Conservation (phyloP, 1,140 invertebrate genomes). For the Homarus americanus region DNA sequence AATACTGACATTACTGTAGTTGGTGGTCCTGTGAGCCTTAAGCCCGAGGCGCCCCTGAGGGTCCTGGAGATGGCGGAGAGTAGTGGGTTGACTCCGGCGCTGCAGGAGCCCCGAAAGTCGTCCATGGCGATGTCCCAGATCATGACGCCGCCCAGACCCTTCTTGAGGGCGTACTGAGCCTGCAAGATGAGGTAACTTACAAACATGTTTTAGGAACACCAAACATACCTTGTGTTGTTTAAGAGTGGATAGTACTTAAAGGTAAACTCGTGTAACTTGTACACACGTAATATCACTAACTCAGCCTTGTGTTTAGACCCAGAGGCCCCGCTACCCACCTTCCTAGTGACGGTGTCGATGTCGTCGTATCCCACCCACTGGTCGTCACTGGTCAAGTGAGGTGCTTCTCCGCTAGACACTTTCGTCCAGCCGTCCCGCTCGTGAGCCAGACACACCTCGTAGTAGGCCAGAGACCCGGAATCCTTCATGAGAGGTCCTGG, state of each 20-base stretch:
- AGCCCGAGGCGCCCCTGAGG: slow-evolving; percentile 82
- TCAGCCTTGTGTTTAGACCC: no score
- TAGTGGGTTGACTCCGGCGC: slow-evolving; percentile 84
- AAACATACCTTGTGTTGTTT: no score
- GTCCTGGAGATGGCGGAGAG: slow-evolving; percentile 87
- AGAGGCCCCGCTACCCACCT: slow-evolving; percentile 79
- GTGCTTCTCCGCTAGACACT: neutral
- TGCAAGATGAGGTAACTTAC: slow-evolving; percentile 3
- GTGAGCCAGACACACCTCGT: slow-evolving; percentile 75
- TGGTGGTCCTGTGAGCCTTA: no score
- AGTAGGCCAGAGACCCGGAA: slow-evolving; percentile 68
- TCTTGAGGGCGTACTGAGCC: slow-evolving; percentile 85
- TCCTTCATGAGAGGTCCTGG: slow-evolving; percentile 45
- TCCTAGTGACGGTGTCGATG: slow-evolving; percentile 83
- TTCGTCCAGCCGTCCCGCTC: slow-evolving; percentile 37
- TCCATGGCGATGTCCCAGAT: slow-evolving; percentile 92
- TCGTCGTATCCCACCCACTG: slow-evolving; percentile 94
- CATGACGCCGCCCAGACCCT: slow-evolving; percentile 91
- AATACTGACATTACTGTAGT: neutral
- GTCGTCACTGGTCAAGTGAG: slow-evolving; percentile 78
- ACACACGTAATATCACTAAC: neutral
- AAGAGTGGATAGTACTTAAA: no score
- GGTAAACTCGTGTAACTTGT: no score
- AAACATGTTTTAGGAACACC: no score
- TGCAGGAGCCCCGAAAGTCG: slow-evolving; percentile 85